Evolutionary conservation across 2,888 invertebrate genomes (phyloP), one percentile per base, ranked within the genome.

Genomic region (Plebejus argus): DNA sequence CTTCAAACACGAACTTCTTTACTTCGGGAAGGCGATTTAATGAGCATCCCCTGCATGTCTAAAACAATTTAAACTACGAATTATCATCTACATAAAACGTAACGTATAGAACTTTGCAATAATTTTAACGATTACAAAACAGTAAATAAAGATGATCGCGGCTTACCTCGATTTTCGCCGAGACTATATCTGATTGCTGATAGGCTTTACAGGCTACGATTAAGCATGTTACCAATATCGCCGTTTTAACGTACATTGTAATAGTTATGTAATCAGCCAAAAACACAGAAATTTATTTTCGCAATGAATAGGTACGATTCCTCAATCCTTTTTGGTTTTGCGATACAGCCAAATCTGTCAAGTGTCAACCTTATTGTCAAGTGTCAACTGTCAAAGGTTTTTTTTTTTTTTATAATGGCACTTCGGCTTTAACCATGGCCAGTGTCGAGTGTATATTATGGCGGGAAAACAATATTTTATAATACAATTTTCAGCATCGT

Each of bases 31-130:
- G 90, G 78, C 96, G 92, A 83, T 96, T 96, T 78, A 97, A 86
- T 2, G 95, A 95, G 85, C 96, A 96, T 72, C 96, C 96, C 82
- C 95, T 92, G 87, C 96, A 97, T 83, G 95, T 96, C 96, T 97
- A 88, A 81, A 82, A 76, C 33, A 70, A 1, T 71, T 61, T 6
- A 45, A 15, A 20, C 6, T 39, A n/a, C n/a, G 70, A 18, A 15
- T 18, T 33, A 70, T n/a, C 7, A 70, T 8, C 70, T 12, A 39
- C 15, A 49, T 3, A 35, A 53, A 53, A 18, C 53, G 12, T n/a
- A n/a, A n/a, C n/a, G 18, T 53, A 53, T 53, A 15, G 53, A 53
- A 18, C 53, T 53, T 53, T 18, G 18, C 0, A 15, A 53, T 53
- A 53, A 45, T 72, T 45, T 72, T 70, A 76, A 23, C 84, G 76